Evolutionary conservation across 2,797 vertebrate genomes (phyloP).

Genomic region (Sebastes glaucus): DNA sequence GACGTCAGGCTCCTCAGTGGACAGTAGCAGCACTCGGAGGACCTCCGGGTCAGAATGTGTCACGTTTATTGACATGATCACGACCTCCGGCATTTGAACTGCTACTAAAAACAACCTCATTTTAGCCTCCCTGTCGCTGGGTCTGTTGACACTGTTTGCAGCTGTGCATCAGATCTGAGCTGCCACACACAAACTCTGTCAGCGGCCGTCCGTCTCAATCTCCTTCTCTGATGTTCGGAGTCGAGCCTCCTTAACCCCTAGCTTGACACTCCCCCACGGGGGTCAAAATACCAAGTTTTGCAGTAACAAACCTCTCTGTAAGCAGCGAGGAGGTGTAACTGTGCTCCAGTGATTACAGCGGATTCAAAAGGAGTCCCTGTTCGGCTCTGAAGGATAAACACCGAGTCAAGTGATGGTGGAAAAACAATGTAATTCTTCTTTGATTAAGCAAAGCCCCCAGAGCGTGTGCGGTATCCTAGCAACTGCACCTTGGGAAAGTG

Average conservation of each 20-base stretch:
- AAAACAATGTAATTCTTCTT: slow-evolving; percentile 55
- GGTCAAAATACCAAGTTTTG: slow-evolving; percentile 1
- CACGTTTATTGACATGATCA: slow-evolving; percentile 19
- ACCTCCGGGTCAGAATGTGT: slow-evolving; percentile 5
- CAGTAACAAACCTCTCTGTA: neutral
- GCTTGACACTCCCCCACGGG: neutral
- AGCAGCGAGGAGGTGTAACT: neutral
- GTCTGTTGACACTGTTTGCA: slow-evolving; percentile 38
- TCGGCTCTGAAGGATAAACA: slow-evolving; percentile 38
- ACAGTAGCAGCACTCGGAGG: neutral
- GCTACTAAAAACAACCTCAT: slow-evolving; percentile 34
- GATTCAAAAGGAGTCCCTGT: slow-evolving; percentile 19
- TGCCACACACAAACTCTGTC: slow-evolving; percentile 27
- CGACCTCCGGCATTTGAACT: slow-evolving; percentile 2
- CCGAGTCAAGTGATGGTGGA: slow-evolving; percentile 20
- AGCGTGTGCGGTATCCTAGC: slow-evolving; percentile 61
- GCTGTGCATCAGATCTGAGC: slow-evolving; percentile 33
- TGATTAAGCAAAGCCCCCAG: slow-evolving; percentile 54
- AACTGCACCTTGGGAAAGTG: slow-evolving; percentile 57
- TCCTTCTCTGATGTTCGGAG: slow-evolving; percentile 10
- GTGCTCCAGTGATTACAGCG: slow-evolving; percentile 17
- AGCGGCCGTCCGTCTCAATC: slow-evolving; percentile 12
- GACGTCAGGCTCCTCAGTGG: neutral
- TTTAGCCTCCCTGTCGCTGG: neutral
- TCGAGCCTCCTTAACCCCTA: slow-evolving; percentile 22